phyloP scores from a whole-genome alignment of 2,113 vertebrate species.

The Terrapene triunguis region DNA sequence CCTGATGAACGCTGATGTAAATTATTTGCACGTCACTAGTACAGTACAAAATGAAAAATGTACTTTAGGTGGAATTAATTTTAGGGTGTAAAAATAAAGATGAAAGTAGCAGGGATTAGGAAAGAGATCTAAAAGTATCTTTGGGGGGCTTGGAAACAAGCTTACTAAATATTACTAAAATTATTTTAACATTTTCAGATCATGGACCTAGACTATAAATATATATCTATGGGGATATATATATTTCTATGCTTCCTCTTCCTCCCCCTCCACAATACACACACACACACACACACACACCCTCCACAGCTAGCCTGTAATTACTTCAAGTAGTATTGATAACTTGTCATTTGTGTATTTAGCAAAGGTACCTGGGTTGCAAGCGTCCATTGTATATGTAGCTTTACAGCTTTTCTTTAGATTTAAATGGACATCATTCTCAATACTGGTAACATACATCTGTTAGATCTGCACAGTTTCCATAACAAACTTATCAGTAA shows the following conservation, averaged over 20 bases:
- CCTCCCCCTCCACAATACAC: no score
- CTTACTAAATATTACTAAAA: conserved; percentile 51
- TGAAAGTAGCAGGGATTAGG: conserved; percentile 48
- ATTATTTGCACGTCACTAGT: conserved; percentile 76
- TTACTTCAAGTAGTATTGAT: background rate
- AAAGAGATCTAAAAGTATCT: conserved; percentile 42
- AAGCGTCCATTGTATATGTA: background rate
- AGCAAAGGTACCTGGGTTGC: conserved; percentile 30
- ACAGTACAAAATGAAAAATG: conserved; percentile 78
- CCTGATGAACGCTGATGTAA: conserved; percentile 80
- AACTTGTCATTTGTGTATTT: conserved; percentile 9
- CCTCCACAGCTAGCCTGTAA: background rate
- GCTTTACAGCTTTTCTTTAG: background rate
- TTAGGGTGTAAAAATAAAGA: conserved; percentile 68
- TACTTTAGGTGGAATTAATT: conserved; percentile 77
- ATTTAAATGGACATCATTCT: background rate
- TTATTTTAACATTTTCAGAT: conserved; percentile 63
- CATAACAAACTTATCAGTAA: conserved; percentile 54
- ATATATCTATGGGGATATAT: background rate
- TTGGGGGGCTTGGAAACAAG: conserved; percentile 46
- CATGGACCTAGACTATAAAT: background rate
- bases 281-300: no score
- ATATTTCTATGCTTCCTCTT: no score
- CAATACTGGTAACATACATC: background rate
- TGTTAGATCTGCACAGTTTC: conserved; percentile 26